Base-by-base conservation (phyloP, 2,888 invertebrate genomes). In the Melolontha melolontha region DNA sequence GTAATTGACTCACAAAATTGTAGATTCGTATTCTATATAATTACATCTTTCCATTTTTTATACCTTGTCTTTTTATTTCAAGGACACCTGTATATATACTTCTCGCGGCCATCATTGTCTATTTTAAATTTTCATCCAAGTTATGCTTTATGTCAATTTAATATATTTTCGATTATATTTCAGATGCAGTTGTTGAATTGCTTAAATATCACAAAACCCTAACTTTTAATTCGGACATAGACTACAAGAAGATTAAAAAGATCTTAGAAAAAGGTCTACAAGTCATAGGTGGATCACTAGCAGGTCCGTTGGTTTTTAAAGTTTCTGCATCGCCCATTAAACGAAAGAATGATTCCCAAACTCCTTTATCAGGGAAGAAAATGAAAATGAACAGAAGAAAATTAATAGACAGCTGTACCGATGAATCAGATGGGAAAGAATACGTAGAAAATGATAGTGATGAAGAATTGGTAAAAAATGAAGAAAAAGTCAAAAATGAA, bases 171-270 rank as follows among this genome's bases (percentile, higher is more conserved):
- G n/a, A 39, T 27, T 34, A 71, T 72, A 69, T 87, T 86, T 67
- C 83, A 90, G 90, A 83, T 62, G 86, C 88, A 14, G 80, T 93
- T 0, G 81, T 84, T 10, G 87, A 89, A 62, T 93, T 88, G 77
- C 86, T 94, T 75, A 88, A 89, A 69, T 89, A 92, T 77, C 86
- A 94, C 2, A 85, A 87, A 54, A 85, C 87, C 42, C 74, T 95
- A 75, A 85, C 90, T 71, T 92, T 91, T 74, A 88, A 92, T 75
- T 89, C 91, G 14, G 82, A 82, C 11, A 94, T 95, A 0, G 89
- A 95, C 79, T 95, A 95, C 79, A 84, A 87, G 0, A 89, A 91
- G 79, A 90, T 92, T 71, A 86, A 88, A 12, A 86, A 88, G 70
- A 83, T 92, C 12, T 90, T 95, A 71, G 82, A 84, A 22, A 83